Base-by-base conservation (phyloP, 2,797 vertebrate genomes). In the Catamblyrhynchus diadema region DNA sequence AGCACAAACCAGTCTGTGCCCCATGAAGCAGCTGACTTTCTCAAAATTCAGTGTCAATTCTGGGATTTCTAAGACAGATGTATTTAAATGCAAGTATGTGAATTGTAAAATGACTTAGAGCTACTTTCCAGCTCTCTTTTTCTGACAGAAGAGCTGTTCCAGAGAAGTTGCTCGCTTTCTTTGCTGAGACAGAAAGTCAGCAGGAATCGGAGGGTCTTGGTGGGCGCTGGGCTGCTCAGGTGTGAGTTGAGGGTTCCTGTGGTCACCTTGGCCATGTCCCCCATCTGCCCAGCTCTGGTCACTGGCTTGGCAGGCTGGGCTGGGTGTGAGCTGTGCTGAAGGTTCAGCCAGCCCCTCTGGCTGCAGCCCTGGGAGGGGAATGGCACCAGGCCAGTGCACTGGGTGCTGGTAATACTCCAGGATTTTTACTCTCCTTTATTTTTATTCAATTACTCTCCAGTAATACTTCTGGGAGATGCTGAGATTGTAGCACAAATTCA, bases 321-420 rank as follows among this genome's bases (percentile, higher is more conserved):
- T 62, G 61, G 35, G 12, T 61, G 9, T 53, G 64, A 78, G 65
- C 10, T 30, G 39, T 33, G 53, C 44, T 44, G 16, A 21, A 61
- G 65, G 35, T 6, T 50, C 30, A 67, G 12, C 9, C 37, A 80
- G 1, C 9, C 24, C 42, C 33, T 57, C 54, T 57, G 56, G 56
- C 56, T 57, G 54, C 33, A 35, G 33, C 54, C 32, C 45, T 32
- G 39, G 9, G 22, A 33, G 4, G 6, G 27, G 37, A 65, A 21
- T 4, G 11, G 33, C 44, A n/a, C 8, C 20, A 32, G 8, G 2
- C 23, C 45, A 35, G 28, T 0, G 3, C 39, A 41, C 45, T 6
- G 56, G 17, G 3, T 35, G 19, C 3, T 51, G 51, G 27, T 10
- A n/a, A 22, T 22, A 54, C 32, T 22, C 13, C 53, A n/a, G 32